Evolutionary conservation across 2,797 vertebrate species (phyloP), one percentile per base, ranked within the genome.

Genomic region (Pogoniulus pusillus): DNA sequence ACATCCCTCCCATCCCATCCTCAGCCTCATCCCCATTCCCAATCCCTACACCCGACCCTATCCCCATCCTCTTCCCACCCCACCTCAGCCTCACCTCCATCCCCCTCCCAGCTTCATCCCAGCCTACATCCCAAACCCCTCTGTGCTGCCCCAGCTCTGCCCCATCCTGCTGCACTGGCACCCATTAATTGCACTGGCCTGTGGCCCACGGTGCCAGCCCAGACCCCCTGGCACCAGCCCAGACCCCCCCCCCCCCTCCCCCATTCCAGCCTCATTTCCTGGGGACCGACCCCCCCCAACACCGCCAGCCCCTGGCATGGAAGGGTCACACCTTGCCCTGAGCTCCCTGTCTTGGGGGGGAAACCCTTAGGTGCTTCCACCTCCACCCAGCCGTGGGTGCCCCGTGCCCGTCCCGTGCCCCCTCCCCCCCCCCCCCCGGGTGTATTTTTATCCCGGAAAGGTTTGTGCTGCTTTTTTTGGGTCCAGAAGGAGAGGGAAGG

Each of bases 401-500:
- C 39, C 20, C 4, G 20, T 6, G 19, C 34, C 19, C 19, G 34
- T 60, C 20, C 51, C 16, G 8, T 18, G 16, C n/a, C n/a, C n/a
- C n/a, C 16, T 55, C 16, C 6, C 8, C n/a, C 30, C 64, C 43
- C 68, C 82, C 58, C 39, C 26, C 71, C 45, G 3, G 15, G 4
- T 0, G 9, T 89, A 80, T 92, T 94, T 96, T 89, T 92, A 92
- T 80, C 41, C 22, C 34, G 34, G 65, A 79, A 82, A 57, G 64
- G 20, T 87, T 90, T 9, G 19, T 32, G 59, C 55, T 35, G 43
- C 29, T 51, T 82, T 79, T 94, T 94, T 85, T 58, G 82, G 78
- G 80, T 76, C 85, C 89, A 79, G 81, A 89, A 82, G 75, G 57
- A 91, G 83, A 78, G 82, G 55, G 63, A 90, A 80, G 35, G 83